Evolutionary conservation across 2,888 invertebrate genomes (phyloP).

Genomic region (Tinea pellionella): DNA sequence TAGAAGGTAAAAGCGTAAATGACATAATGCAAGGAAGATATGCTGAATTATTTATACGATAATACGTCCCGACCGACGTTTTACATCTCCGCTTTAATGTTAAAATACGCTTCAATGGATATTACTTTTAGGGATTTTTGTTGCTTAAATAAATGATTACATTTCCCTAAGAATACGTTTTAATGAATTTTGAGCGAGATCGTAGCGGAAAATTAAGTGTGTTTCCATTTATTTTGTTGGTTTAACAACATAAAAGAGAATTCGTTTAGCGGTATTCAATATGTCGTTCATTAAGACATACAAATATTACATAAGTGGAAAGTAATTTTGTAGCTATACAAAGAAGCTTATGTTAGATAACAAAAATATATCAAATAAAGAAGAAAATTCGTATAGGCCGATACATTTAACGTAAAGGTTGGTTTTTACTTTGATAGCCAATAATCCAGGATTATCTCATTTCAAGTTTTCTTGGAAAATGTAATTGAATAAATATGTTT

Average conservation of each 20-base stretch:
- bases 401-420: background rate
- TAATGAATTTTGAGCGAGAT: conserved; percentile 58
- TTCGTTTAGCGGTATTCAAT: conserved; percentile 30
- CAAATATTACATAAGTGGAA: conserved; percentile 16
- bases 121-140: conserved; percentile 65
- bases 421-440: background rate
- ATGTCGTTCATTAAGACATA: conserved; percentile 25
- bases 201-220: conserved; percentile 34
- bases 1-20: conserved; percentile 64
- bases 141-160: conserved; percentile 63
- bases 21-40: conserved; percentile 65
- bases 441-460: too few relatives aligned
- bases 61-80: conserved; percentile 39
- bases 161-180: conserved; percentile 59
- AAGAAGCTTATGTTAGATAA: background rate
- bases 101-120: conserved; percentile 60
- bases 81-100: conserved; percentile 37
- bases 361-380: too few relatives aligned
- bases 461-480: too few relatives aligned
- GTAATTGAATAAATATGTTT: too few relatives aligned
- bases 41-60: conserved; percentile 64
- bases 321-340: conserved; percentile 19
- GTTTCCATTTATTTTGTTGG: conserved; percentile 41
- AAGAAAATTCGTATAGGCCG: background rate
- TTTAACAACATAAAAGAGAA: conserved; percentile 47